Evolutionary conservation across 2,797 vertebrate species (phyloP), one percentile per base, ranked within the genome.

Genomic region (Lutjanus argentimaculatus): DNA sequence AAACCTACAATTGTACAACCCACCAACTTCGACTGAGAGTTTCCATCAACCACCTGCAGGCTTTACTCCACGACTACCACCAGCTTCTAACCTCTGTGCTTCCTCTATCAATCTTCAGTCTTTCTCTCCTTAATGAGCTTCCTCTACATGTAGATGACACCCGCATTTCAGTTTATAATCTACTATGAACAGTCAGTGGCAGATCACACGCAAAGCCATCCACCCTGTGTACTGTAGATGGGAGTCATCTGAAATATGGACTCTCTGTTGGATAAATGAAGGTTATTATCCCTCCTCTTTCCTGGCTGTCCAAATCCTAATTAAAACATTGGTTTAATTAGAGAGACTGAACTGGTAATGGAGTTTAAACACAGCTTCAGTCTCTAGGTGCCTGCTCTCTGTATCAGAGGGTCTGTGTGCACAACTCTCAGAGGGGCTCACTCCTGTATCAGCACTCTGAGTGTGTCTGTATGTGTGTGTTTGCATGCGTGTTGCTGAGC

Each of bases 261-360:
- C 80, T 84, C 82, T 84, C 61, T 85, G 84, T 80, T 87, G 90
- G 89, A 92, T 91, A 84, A 93, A 92, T 93, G 80, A 88, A 90
- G 69, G 19, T 85, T 86, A 90, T 92, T 84, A 93, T 88, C 85
- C 78, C 80, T 85, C 77, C 84, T 86, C 80, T 84, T 89, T 90
- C 80, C 81, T 89, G 49, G 66, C 88, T 79, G 86, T 90, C 90
- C 85, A 93, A 93, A 95, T 94, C 92, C 90, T 95, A 95, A 95
- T 95, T 96, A 95, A 91, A 93, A 93, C 91, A 92, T 87, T 91
- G 89, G 88, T 94, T 94, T 96, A 96, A 96, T 96, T 96, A 95
- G 85, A 85, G 88, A 88, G 87, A 87, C 88, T 82, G 85, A 73
- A 89, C 87, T 94, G 89, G 85, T 96, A 95, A 96, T 96, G 88